These are phyloP conservation scores for Hyles vespertilio DNA, from an alignment of 1,140 invertebrate genomes.

Conservation along the genomic window DNA sequence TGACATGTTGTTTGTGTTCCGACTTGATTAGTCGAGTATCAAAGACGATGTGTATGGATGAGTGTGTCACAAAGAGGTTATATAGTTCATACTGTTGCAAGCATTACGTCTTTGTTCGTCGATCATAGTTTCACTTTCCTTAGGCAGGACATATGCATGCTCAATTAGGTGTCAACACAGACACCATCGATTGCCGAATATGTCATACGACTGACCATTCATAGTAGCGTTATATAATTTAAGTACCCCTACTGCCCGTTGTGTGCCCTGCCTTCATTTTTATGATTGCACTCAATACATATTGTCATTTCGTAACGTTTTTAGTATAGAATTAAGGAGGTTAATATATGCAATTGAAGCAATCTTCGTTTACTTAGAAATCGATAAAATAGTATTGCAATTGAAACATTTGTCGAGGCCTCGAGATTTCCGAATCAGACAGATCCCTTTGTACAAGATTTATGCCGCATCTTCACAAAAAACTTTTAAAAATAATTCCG, in stretches of 20 bases:
- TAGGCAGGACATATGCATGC: constrained; percentile 60
- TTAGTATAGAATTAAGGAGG: neutral
- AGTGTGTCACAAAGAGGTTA: constrained; percentile 55
- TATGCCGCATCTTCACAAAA: too few relatives aligned
- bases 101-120: constrained; percentile 58
- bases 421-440: too few relatives aligned
- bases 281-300: neutral
- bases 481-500: too few relatives aligned
- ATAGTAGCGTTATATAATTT: constrained; percentile 56
- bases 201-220: constrained; percentile 46
- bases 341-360: too few relatives aligned
- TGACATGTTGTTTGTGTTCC: constrained; percentile 48
- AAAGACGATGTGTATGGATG: constrained; percentile 52
- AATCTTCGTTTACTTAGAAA: too few relatives aligned
- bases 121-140: constrained; percentile 66
- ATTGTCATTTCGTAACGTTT: constrained; percentile 1
- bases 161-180: constrained; percentile 55
- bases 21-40: constrained; percentile 53
- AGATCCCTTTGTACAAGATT: too few relatives aligned
- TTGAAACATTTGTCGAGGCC: too few relatives aligned
- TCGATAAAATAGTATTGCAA: too few relatives aligned
- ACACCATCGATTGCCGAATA: constrained; percentile 54
- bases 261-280: neutral
- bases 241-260: neutral
- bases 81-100: constrained; percentile 73